Base-by-base conservation (phyloP, 2,888 invertebrate species). In the Miltochrista miniata region DNA sequence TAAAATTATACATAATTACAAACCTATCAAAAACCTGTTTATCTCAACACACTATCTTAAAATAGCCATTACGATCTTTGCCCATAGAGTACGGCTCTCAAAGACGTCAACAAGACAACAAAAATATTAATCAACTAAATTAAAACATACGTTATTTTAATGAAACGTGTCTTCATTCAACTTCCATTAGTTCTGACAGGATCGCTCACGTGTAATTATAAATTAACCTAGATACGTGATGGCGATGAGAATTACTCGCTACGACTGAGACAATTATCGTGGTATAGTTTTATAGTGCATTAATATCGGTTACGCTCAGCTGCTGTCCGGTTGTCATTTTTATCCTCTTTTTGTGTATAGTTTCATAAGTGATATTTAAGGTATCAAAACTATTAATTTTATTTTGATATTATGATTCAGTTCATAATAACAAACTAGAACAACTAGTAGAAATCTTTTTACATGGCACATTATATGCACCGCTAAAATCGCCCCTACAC, bases 141-240 rank as follows among this genome's bases (percentile, higher is more conserved):
- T 44, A 52, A 48, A 52, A 62, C 36, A 52, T 49, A 44, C 55
- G 48, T 58, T 41, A 56, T 49, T 35, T 51, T 59, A 68, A 68
- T 63, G 41, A 56, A 62, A 60, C 66, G 48, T 53, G 58, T 59
- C 48, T 55, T 37, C 35, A 37, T 59, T 75, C 79, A 73, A 67
- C 68, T 70, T 68, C 72, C 70, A 83, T 81, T 78, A 64, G 67
- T 72, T 82, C 76, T 77, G 83, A 80, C 83, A 77, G 48, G 53
- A 61, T 68, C 57, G 66, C 75, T 70, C 69, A 75, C 69, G 74
- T 75, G 79, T 80, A 79, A 87, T 87, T 86, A 86, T 83, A 87
- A 85, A 83, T 87, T 88, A 84, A 85, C 83, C 83, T 74, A 83
- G 72, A 77, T 83, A 73, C 54, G 35, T 12, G 24, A 35, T 35